Conservation (phyloP, 2,888 invertebrate genomes). For the Pecten maximus region DNA sequence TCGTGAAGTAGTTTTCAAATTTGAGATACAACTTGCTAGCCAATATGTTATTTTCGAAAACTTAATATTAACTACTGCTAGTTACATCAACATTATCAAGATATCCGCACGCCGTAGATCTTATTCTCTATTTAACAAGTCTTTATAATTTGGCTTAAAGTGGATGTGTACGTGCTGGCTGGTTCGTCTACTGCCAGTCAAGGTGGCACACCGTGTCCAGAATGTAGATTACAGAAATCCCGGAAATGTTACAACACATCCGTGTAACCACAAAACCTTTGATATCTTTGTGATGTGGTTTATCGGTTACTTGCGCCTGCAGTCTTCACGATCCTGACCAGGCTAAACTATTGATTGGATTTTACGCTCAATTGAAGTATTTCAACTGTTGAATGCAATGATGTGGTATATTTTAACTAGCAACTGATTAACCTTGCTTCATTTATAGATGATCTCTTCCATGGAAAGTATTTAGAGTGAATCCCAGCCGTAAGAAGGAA, state of each 20-base stretch:
- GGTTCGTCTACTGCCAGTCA: not conserved
- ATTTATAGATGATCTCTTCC: not conserved
- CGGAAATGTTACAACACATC: not conserved
- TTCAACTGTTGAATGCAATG: slow-evolving; percentile 19
- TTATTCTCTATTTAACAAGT: not conserved
- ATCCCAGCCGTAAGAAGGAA: not conserved
- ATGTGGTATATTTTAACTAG: not conserved
- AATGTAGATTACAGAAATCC: not conserved
- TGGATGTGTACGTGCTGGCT: not conserved
- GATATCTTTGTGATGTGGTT: not conserved
- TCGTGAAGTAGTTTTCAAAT: no score
- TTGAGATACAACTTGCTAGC: no score
- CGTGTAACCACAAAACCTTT: slow-evolving; percentile 17
- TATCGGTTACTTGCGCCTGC: not conserved
- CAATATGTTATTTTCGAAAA: no score
- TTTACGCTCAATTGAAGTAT: not conserved
- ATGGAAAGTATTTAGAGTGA: not conserved
- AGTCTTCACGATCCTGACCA: not conserved
- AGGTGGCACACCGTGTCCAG: not conserved
- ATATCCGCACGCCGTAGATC: no score
- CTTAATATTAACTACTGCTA: no score
- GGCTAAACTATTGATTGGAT: slow-evolving; percentile 14
- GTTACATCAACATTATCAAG: no score
- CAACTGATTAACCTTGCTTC: not conserved
- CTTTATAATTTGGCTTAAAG: not conserved